Conservation (phyloP, 1,140 invertebrate genomes). For the Heterodera carotae region DNA sequence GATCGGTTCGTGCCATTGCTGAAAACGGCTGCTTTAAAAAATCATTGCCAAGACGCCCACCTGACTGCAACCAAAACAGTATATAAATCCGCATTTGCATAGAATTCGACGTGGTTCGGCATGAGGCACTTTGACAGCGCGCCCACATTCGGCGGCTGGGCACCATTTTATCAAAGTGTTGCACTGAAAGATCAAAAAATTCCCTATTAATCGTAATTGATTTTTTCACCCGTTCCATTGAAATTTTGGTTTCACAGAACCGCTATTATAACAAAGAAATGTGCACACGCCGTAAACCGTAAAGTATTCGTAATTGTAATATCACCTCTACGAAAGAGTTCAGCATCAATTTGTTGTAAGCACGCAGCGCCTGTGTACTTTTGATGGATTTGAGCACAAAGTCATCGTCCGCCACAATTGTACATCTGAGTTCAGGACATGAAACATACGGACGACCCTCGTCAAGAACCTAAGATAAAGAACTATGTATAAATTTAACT, state of each 20-base stretch:
- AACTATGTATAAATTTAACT: not conserved
- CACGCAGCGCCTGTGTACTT: not conserved
- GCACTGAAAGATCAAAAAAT: conserved; percentile 74
- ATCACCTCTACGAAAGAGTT: conserved; percentile 95
- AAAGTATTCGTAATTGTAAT: no score
- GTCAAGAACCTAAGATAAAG: conserved; percentile 39
- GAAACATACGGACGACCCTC: conserved; percentile 31
- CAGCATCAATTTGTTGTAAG: conserved; percentile 93
- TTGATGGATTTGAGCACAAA: conserved; percentile 32
- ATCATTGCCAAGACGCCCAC: no score
- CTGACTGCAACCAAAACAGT: conserved; percentile 82
- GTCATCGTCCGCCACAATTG: conserved; percentile 48
- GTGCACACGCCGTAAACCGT: no score
- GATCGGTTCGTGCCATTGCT: conserved; percentile 98
- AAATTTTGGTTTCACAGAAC: no score
- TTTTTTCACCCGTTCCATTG: no score
- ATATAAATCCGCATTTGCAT: conserved; percentile 77
- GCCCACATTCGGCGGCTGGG: conserved; percentile 92
- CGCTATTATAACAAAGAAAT: no score
- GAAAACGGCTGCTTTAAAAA: conserved; percentile 13
- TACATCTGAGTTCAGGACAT: conserved; percentile 53
- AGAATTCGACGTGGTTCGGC: conserved; percentile 88
- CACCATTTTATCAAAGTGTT: conserved; percentile 94
- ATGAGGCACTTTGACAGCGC: conserved; percentile 89
- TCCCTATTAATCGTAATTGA: not conserved